Evolutionary conservation across 2,888 invertebrate species (phyloP).

Genomic region (Andrena camellia): DNA sequence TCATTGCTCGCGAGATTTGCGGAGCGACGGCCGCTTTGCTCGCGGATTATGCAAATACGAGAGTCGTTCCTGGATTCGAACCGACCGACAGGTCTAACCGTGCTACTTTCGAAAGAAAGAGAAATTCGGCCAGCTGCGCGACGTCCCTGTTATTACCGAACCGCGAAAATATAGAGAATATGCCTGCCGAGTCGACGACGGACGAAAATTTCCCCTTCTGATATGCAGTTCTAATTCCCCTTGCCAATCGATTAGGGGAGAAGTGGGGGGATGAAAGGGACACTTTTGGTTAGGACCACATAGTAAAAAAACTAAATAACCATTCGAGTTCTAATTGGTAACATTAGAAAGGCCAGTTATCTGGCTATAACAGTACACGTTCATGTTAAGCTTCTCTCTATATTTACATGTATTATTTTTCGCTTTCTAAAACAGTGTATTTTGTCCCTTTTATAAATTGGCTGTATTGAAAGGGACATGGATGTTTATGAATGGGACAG

Average conservation of each 20-base stretch:
- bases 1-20: slow-evolving; percentile 51
- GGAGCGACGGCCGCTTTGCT: slow-evolving; percentile 34
- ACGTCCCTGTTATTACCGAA: not conserved
- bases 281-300: too few relatives aligned
- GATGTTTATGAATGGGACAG: too few relatives aligned
- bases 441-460: too few relatives aligned
- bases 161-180: not conserved
- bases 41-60: slow-evolving; percentile 58
- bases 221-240: not conserved
- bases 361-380: too few relatives aligned
- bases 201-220: not conserved
- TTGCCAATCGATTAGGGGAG: slow-evolving; percentile 4
- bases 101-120: not conserved
- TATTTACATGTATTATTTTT: too few relatives aligned
- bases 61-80: slow-evolving; percentile 16
- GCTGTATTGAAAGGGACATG: too few relatives aligned
- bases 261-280: too few relatives aligned
- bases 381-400: too few relatives aligned
- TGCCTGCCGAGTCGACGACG: not conserved
- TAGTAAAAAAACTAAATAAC: too few relatives aligned
- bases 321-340: too few relatives aligned
- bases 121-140: not conserved
- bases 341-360: too few relatives aligned
- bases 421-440: too few relatives aligned
- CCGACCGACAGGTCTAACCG: slow-evolving; percentile 11